phyloP scores from a whole-genome alignment of 2,888 invertebrate genomes.

The Tipula unca region DNA sequence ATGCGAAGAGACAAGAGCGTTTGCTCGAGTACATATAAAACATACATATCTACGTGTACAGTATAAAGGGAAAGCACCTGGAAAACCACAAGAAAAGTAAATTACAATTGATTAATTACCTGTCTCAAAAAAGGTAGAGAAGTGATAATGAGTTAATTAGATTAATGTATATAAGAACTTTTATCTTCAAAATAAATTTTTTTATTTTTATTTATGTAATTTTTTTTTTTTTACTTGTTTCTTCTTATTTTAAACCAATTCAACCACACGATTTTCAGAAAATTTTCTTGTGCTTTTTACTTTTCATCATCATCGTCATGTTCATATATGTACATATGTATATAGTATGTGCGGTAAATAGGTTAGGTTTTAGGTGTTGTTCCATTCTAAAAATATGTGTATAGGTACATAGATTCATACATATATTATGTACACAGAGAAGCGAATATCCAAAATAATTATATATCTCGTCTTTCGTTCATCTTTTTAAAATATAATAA shows the following conservation, averaged over 20 bases:
- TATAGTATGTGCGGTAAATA: neutral
- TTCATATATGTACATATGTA: neutral
- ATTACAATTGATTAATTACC: conserved; percentile 14
- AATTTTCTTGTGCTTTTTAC: neutral
- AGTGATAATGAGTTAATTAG: conserved; percentile 14
- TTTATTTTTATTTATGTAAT: neutral
- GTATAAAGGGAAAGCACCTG: neutral
- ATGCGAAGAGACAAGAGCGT: neutral
- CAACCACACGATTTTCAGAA: conserved; percentile 8
- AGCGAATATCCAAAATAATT: neutral
- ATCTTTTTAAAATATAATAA: neutral
- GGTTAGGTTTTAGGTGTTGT: neutral
- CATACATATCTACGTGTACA: neutral
- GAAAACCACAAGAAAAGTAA: conserved; percentile 14
- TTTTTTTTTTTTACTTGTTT: too few species aligned
- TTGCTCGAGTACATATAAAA: neutral
- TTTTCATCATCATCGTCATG: neutral
- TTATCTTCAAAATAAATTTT: neutral
- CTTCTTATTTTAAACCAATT: neutral
- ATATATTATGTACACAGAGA: neutral
- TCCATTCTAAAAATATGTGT: neutral
- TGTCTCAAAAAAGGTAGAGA: neutral
- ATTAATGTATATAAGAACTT: conserved; percentile 8
- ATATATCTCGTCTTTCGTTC: neutral
- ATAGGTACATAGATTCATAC: neutral